These are phyloP conservation scores for Loxodonta africana DNA, from an alignment of 2,113 vertebrate species.

Conservation along the genomic window DNA sequence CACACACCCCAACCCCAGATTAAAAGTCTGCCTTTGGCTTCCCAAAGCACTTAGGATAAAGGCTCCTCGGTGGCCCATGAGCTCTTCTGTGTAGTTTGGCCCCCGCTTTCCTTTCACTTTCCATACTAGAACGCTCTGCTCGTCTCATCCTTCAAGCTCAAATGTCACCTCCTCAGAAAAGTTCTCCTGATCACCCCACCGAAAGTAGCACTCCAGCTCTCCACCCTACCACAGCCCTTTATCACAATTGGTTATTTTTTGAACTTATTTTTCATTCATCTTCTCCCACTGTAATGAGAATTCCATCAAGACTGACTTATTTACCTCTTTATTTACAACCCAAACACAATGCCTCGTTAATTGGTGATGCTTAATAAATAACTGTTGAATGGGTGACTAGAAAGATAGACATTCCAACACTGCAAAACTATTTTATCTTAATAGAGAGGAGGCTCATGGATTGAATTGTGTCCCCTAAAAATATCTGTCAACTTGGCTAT, in stretches of 20 bases:
- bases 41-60: not conserved
- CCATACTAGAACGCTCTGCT: not conserved
- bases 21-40: not conserved
- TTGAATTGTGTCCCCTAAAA: too few species aligned
- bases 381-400: not conserved
- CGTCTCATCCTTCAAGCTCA: not conserved
- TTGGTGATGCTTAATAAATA: not conserved
- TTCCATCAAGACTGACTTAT: not conserved
- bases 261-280: not conserved
- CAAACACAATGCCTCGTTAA: not conserved
- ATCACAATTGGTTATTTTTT: not conserved
- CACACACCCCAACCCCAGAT: not conserved
- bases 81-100: not conserved
- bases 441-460: not conserved
- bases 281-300: not conserved
- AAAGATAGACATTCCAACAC: not conserved
- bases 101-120: not conserved
- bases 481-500: too few species aligned
- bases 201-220: not conserved
- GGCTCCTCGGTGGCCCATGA: not conserved
- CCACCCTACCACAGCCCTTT: not conserved
- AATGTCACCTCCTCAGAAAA: not conserved
- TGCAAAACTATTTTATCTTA: constrained; percentile 14
- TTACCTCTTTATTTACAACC: not conserved
- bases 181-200: not conserved